Conservation (phyloP, 2,797 vertebrate genomes). For the Benthosema pterotum region DNA sequence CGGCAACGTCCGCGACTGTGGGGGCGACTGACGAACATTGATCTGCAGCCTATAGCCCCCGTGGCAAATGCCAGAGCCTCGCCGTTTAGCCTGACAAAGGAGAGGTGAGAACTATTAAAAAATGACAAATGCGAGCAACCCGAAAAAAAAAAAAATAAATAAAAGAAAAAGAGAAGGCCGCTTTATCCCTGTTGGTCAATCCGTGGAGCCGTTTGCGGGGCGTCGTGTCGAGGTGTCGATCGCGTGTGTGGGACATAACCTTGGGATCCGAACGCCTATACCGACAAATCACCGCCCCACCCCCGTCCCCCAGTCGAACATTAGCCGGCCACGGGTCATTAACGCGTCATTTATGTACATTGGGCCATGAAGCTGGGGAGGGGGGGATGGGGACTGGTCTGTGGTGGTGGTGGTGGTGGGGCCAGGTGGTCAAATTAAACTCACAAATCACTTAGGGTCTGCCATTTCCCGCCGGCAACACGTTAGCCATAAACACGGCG, state of each 20-base stretch:
- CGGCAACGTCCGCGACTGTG: not conserved
- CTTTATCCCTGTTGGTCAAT: too few relatives aligned
- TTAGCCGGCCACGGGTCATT: constrained; percentile 52
- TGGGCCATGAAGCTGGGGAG: constrained; percentile 20
- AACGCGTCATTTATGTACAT: constrained; percentile 64
- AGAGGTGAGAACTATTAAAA: constrained; percentile 23
- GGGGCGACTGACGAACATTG: constrained; percentile 33
- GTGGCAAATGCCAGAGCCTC: constrained; percentile 27
- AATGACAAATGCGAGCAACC: constrained; percentile 11
- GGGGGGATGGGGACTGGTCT: constrained; percentile 44
- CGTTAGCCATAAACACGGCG: constrained; percentile 74
- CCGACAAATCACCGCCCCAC: constrained; percentile 39
- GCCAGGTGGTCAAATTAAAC: constrained; percentile 71
- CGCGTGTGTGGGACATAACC: constrained; percentile 57
- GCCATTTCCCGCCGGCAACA: constrained; percentile 61
- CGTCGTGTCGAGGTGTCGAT: constrained; percentile 24
- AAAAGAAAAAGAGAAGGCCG: too few relatives aligned
- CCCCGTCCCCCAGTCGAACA: constrained; percentile 31
- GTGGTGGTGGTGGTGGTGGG: constrained; percentile 44
- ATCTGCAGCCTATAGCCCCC: constrained; percentile 33
- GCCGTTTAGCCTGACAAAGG: constrained; percentile 19
- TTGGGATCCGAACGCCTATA: constrained; percentile 43
- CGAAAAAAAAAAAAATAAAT: too few relatives aligned
- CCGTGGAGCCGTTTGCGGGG: too few relatives aligned
- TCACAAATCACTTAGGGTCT: constrained; percentile 67